These are phyloP conservation scores for Montipora cactus DNA, from an alignment of 64 coral and sea anemone genomes.

Conservation along the genomic window DNA sequence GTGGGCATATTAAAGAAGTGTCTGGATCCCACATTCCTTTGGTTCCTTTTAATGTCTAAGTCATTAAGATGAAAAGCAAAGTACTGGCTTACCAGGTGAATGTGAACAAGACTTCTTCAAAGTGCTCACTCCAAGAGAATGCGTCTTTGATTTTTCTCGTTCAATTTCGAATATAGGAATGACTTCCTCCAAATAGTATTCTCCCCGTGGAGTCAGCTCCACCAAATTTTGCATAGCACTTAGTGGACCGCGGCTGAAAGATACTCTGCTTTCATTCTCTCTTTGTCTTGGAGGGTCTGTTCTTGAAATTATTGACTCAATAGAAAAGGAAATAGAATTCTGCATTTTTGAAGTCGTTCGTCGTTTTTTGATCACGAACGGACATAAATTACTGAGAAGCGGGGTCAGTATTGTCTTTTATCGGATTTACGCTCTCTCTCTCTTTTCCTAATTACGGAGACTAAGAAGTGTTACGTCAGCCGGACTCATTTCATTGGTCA, in stretches of 20 bases:
- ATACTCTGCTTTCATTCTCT: background rate
- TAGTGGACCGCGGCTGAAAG: conserved; percentile 25
- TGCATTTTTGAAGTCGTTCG: conserved; percentile 70
- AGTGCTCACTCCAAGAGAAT: conserved; percentile 2
- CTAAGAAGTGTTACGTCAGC: conserved; percentile 72
- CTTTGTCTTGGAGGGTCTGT: conserved; percentile 83
- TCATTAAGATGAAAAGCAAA: background rate
- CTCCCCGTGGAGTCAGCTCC: conserved; percentile 39
- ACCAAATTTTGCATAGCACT: conserved; percentile 65
- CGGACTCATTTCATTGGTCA: conserved; percentile 61
- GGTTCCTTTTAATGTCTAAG: background rate
- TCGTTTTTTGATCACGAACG: conserved; percentile 18
- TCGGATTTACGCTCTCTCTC: conserved; percentile 81
- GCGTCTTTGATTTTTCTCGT: conserved; percentile 15
- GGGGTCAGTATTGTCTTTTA: conserved; percentile 72
- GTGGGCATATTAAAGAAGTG: too few species aligned
- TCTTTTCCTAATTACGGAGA: conserved; percentile 83
- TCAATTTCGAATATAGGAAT: background rate
- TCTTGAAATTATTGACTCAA: conserved; percentile 88
- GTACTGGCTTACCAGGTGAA: background rate
- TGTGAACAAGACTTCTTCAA: background rate
- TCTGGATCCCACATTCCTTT: background rate
- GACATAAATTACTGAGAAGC: conserved; percentile 24
- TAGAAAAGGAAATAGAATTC: conserved; percentile 85
- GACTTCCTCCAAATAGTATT: conserved; percentile 1